Conservation (phyloP, 2,888 invertebrate genomes). For the Carpatolechia fugitivella region DNA sequence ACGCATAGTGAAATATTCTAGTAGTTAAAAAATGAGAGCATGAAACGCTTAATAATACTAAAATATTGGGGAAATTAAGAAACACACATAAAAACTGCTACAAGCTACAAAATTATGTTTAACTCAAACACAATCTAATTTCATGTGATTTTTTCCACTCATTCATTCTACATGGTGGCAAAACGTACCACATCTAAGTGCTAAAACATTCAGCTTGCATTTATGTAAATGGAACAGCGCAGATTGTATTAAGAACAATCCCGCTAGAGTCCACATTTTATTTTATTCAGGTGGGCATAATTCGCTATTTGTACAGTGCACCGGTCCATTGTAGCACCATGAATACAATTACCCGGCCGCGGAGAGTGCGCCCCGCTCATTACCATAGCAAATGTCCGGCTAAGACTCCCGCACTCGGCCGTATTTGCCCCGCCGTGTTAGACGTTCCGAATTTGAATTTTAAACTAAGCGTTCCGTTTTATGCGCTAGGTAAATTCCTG, state of each 20-base stretch:
- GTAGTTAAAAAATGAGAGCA: no score
- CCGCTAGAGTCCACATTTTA: slow-evolving; percentile 23
- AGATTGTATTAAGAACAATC: slow-evolving; percentile 20
- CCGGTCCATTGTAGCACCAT: slow-evolving; percentile 43
- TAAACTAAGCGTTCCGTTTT: slow-evolving; percentile 72
- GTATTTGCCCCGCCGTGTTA: slow-evolving; percentile 60
- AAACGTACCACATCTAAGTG: no score
- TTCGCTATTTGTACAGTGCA: slow-evolving; percentile 52
- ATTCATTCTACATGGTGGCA: no score
- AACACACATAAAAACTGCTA: no score
- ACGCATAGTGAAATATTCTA: no score
- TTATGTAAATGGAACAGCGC: slow-evolving; percentile 22
- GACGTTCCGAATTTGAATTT: slow-evolving; percentile 71
- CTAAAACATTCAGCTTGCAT: slow-evolving; percentile 18
- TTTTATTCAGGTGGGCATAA: slow-evolving; percentile 44
- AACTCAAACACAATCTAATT: no score
- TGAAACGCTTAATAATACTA: no score
- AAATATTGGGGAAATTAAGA: no score
- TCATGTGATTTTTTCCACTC: no score
- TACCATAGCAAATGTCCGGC: slow-evolving; percentile 50
- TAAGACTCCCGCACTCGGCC: slow-evolving; percentile 43
- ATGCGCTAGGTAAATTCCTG: slow-evolving; percentile 60
- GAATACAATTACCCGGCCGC: slow-evolving; percentile 55
- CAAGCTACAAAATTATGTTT: no score
- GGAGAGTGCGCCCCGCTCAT: slow-evolving; percentile 40